Evolutionary conservation across 2,888 invertebrate species (phyloP), one percentile per base, ranked within the genome.

Genomic region (Eretmocerus hayati): DNA sequence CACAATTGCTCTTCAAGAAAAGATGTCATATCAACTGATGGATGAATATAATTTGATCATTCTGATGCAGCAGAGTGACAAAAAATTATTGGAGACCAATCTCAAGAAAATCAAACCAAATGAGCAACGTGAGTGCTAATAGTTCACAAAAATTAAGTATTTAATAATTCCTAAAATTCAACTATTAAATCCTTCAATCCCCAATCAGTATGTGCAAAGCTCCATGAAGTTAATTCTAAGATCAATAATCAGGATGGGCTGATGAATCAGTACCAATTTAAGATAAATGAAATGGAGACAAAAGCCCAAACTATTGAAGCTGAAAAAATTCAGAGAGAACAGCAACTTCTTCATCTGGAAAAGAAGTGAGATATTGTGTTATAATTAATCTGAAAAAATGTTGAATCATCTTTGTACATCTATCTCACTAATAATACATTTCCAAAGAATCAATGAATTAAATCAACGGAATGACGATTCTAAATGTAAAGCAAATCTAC

Each of bases 81-180:
- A 19, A 20, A 32, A 18, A 37, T n/a, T n/a, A n/a, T n/a, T n/a
- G n/a, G n/a, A n/a, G 23, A 35, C 48, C 37, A 31, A 50, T n/a
- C 21, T 50, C 9, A 26, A 35, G 4, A 35, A 37, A 18, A 33
- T 46, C n/a, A 38, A 13, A 20, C 42, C 51, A 18, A 47, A 54
- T 47, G 41, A 48, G 35, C 39, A 42, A 5, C 23, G 50, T 54
- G 39, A 37, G 4, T n/a, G n/a, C n/a, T n/a, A n/a, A n/a, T n/a
- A n/a, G n/a, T n/a, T n/a, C n/a, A n/a, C n/a, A n/a, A n/a, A n/a
- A n/a, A n/a, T n/a, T n/a, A n/a, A n/a, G n/a, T n/a, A n/a, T n/a
- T n/a, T n/a, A n/a, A n/a, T n/a, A n/a, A n/a, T n/a, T n/a, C n/a
- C n/a, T n/a, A n/a, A n/a, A n/a, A n/a, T n/a, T n/a, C n/a, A n/a